A percentile compares a stretch with the other conserved stretches of the same genome.
Evolutionary conservation across 2,113 vertebrate species (phyloP).

Genomic region (Aspidoscelis tigris): DNA sequence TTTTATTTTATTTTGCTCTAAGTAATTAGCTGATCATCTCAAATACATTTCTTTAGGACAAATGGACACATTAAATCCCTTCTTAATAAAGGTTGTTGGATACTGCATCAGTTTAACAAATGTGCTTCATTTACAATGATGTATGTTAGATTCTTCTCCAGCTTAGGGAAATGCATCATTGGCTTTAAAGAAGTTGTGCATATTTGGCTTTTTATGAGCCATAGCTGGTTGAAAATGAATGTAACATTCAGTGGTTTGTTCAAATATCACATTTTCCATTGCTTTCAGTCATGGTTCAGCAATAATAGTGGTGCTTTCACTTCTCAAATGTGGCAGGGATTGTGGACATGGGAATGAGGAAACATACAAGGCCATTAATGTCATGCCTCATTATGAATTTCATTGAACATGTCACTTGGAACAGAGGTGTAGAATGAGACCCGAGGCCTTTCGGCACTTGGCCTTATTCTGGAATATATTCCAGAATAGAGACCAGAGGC

Average conservation of each 20-base stretch:
- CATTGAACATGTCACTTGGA: background rate
- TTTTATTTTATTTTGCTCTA: background rate
- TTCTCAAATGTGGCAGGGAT: background rate
- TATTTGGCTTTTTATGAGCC: constrained; percentile 20
- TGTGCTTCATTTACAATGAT: background rate
- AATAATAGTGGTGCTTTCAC: background rate
- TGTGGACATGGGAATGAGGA: background rate
- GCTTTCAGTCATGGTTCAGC: constrained; percentile 1
- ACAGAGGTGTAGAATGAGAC: background rate
- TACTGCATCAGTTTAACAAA: too few species aligned
- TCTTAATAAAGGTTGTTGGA: background rate
- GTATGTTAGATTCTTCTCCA: background rate
- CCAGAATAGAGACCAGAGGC: too few species aligned
- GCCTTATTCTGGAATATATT: too few species aligned
- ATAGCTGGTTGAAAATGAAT: background rate
- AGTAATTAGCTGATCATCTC: background rate
- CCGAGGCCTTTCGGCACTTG: too few species aligned
- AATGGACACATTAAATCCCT: background rate
- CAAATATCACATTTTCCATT: background rate
- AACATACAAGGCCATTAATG: background rate
- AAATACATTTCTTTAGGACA: background rate
- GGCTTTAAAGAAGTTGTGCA: background rate
- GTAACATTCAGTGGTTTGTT: background rate
- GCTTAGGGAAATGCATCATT: background rate
- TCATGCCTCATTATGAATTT: too few species aligned